Percentiles rank a stretch among this genome's conserved stretches.
Conservation (phyloP, 2,113 vertebrate genomes). For the Lepisosteus oculatus region DNA sequence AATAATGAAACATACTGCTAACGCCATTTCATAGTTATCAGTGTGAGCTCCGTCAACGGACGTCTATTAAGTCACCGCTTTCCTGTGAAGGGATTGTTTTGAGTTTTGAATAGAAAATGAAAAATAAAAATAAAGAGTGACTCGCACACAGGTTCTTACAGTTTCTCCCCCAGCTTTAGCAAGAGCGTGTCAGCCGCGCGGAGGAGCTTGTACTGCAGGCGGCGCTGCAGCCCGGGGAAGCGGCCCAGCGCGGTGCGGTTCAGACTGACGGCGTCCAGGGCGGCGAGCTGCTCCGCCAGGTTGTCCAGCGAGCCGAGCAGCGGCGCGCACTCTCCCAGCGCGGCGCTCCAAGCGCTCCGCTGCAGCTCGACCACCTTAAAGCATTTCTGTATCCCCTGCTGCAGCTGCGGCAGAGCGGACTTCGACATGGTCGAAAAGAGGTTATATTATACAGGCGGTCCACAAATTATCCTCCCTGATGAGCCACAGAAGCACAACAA, state of each 20-base stretch:
- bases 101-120: not conserved
- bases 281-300: conserved; percentile 71
- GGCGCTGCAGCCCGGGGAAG: conserved; percentile 65
- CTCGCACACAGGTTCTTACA: conserved; percentile 61
- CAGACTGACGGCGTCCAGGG: conserved; percentile 54
- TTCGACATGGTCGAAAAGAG: conserved; percentile 43
- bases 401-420: conserved; percentile 33
- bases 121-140: not conserved
- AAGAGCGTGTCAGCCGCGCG: conserved; percentile 64
- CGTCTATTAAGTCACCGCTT: too few species aligned
- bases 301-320: conserved; percentile 71
- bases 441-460: too few species aligned
- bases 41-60: too few species aligned
- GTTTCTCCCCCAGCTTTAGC: conserved; percentile 57
- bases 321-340: conserved; percentile 56
- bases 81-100: too few species aligned
- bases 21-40: too few species aligned
- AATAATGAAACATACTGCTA: too few species aligned
- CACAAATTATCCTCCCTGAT: too few species aligned
- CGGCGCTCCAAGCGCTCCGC: conserved; percentile 54
- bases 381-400: conserved; percentile 59
- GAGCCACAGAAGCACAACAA: too few species aligned
- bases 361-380: conserved; percentile 58
- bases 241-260: conserved; percentile 52
- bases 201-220: conserved; percentile 69